These are phyloP conservation scores for Crocodylus rhombifer DNA, from an alignment of 2,797 vertebrate species.

Conservation along the genomic window DNA sequence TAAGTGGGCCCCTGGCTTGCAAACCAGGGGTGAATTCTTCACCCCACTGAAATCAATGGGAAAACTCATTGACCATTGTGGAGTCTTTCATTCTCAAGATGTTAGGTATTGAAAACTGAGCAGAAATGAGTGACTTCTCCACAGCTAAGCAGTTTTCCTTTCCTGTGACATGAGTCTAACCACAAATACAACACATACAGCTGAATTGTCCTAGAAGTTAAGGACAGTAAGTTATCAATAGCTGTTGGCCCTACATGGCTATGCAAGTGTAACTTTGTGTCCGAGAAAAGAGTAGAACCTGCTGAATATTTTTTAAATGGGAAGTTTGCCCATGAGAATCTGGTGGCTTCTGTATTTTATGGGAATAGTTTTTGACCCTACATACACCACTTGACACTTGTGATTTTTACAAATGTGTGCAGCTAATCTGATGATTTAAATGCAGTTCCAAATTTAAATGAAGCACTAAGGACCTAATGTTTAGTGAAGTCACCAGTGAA, in stretches of 20 bases:
- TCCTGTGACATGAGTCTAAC: neutral
- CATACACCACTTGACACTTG: neutral
- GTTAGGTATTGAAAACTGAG: neutral
- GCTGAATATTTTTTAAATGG: neutral
- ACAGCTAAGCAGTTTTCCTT: neutral
- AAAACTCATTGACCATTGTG: neutral
- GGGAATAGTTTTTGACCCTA: neutral
- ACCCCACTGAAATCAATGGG: no score
- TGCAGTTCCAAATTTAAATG: neutral
- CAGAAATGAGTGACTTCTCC: neutral
- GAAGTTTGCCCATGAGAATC: neutral
- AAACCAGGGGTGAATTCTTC: neutral
- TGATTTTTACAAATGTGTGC: neutral
- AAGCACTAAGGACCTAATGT: neutral
- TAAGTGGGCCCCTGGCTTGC: neutral
- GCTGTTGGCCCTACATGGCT: neutral
- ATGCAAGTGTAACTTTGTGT: neutral
- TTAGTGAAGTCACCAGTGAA: neutral
- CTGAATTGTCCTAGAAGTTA: neutral
- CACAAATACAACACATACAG: neutral
- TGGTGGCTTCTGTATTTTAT: neutral
- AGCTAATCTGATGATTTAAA: neutral
- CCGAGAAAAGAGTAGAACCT: neutral
- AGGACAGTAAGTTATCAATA: neutral
- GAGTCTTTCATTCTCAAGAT: neutral